phyloP scores from a whole-genome alignment of 2,797 vertebrate species.

The Rhodeus uyekii region DNA sequence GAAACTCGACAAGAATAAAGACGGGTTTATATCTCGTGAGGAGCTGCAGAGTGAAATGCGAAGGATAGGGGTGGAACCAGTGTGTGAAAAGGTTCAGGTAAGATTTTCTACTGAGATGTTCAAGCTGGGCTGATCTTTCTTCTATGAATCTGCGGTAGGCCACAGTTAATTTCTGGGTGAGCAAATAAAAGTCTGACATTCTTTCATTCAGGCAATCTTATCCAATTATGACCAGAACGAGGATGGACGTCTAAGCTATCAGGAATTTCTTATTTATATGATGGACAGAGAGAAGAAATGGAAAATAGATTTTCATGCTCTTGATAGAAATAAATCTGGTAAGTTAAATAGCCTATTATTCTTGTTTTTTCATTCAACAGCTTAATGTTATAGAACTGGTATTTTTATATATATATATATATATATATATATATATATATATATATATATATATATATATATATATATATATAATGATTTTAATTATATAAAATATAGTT shows the following conservation, averaged over 20 bases:
- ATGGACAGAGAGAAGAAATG: slow-evolving; percentile 78
- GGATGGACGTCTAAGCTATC: slow-evolving; percentile 74
- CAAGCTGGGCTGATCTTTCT: background rate
- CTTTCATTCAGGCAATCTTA: slow-evolving; percentile 66
- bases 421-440: too few relatives aligned
- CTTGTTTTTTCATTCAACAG: background rate
- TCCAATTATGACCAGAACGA: slow-evolving; percentile 72
- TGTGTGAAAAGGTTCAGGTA: slow-evolving; percentile 73
- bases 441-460: too few relatives aligned
- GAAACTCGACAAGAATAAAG: slow-evolving; percentile 74
- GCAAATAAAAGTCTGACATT: background rate
- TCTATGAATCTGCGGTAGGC: too few relatives aligned
- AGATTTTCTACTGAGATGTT: background rate
- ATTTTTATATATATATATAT: too few relatives aligned
- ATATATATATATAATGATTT: too few relatives aligned
- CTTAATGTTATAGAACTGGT: background rate
- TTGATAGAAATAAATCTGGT: slow-evolving; percentile 80
- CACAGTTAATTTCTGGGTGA: background rate
- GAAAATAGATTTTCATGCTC: slow-evolving; percentile 77
- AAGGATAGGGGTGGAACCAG: slow-evolving; percentile 73
- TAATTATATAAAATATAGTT: too few relatives aligned
- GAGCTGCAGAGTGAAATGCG: slow-evolving; percentile 77
- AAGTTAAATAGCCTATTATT: slow-evolving; percentile 51
- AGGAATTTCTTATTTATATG: slow-evolving; percentile 78
- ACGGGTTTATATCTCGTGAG: slow-evolving; percentile 72